Evolutionary conservation across 2,113 vertebrate species (phyloP).

Genomic region (Nibea albiflora): DNA sequence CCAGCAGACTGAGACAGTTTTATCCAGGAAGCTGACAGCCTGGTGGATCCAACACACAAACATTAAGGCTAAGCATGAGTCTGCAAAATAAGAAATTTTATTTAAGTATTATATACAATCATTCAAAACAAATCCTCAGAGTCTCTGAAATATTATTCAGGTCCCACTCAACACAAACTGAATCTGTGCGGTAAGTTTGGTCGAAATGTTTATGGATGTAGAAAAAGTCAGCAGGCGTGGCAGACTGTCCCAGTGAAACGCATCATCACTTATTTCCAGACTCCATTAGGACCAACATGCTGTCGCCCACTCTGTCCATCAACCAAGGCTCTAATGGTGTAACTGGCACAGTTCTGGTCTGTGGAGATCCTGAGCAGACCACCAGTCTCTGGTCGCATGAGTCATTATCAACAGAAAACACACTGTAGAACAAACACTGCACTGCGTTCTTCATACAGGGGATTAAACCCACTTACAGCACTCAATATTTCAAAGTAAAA

Average conservation of each 20-base stretch:
- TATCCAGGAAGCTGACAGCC: too few relatives aligned
- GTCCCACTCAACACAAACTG: slow-evolving; percentile 1
- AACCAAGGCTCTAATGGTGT: slow-evolving; percentile 34
- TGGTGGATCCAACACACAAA: too few relatives aligned
- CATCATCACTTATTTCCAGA: slow-evolving; percentile 21
- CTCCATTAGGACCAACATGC: slow-evolving; percentile 38
- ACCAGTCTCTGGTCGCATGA: slow-evolving; percentile 13
- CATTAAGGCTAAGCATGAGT: not conserved
- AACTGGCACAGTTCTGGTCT: slow-evolving; percentile 57
- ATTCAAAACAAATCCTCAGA: slow-evolving; percentile 35
- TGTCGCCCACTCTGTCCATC: slow-evolving; percentile 20
- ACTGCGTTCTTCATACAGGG: not conserved
- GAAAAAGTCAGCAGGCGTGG: not conserved
- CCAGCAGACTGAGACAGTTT: too few relatives aligned
- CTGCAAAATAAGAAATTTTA: slow-evolving; percentile 58
- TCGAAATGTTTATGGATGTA: slow-evolving; percentile 7
- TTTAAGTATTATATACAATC: slow-evolving; percentile 47
- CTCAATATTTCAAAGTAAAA: slow-evolving; percentile 25
- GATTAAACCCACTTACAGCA: slow-evolving; percentile 27
- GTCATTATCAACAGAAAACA: slow-evolving; percentile 54
- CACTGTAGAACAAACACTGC: slow-evolving; percentile 9
- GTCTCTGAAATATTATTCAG: slow-evolving; percentile 1
- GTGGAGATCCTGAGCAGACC: slow-evolving; percentile 46
- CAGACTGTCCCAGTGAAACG: not conserved
- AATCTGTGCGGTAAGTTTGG: slow-evolving; percentile 21